Conservation (phyloP, 2,113 vertebrate species). For the Mustela nigripes region DNA sequence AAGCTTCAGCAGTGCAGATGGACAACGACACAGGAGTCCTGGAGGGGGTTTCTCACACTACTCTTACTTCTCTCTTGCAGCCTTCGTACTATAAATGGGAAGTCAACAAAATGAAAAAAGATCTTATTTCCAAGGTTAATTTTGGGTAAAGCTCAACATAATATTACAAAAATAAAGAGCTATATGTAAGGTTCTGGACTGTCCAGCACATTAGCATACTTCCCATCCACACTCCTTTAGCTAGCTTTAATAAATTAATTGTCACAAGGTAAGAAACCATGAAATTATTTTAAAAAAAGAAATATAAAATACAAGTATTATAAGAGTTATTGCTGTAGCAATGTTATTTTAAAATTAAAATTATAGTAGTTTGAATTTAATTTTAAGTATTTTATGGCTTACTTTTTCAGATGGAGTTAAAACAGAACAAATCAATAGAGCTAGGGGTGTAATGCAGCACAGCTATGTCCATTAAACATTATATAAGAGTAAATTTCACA, state of each 20-base stretch:
- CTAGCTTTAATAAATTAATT: slow-evolving; percentile 57
- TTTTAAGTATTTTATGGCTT: slow-evolving; percentile 67
- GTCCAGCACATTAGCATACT: not conserved
- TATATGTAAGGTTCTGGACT: slow-evolving; percentile 21
- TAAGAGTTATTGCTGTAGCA: slow-evolving; percentile 53
- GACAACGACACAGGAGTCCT: accelerated
- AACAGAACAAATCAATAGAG: slow-evolving; percentile 71
- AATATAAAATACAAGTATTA: slow-evolving; percentile 35
- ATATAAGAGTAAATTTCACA: slow-evolving; percentile 47
- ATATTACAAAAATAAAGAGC: slow-evolving; percentile 39
- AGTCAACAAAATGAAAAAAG: slow-evolving; percentile 25
- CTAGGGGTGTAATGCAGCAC: not conserved
- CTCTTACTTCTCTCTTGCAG: not conserved
- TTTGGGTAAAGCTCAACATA: slow-evolving; percentile 25
- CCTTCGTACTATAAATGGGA: not conserved
- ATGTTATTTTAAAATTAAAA: not conserved
- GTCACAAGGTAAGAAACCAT: slow-evolving; percentile 37
- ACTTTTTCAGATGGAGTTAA: slow-evolving; percentile 69
- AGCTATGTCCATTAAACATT: slow-evolving; percentile 49
- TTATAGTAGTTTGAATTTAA: slow-evolving; percentile 38
- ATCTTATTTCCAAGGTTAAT: slow-evolving; percentile 48
- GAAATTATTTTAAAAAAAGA: slow-evolving; percentile 59
- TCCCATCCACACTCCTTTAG: slow-evolving; percentile 53
- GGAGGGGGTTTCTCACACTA: not conserved
- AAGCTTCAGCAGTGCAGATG: accelerated